Evolutionary conservation across 2,113 vertebrate species (phyloP).

Genomic region (Protomyctophum bolini): DNA sequence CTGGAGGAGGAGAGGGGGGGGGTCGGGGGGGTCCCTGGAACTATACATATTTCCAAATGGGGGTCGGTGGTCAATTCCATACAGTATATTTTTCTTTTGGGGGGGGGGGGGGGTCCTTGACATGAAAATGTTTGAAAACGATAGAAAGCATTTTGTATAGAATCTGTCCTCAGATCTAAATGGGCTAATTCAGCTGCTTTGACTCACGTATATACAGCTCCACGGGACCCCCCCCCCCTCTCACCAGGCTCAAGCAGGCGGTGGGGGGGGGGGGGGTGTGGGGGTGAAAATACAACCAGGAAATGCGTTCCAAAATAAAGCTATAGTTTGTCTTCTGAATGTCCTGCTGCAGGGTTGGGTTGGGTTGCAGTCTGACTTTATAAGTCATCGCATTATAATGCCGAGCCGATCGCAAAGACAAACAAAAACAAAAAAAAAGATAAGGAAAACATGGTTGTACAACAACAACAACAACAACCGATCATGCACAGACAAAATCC

Average conservation of each 20-base stretch:
- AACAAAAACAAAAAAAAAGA: neutral
- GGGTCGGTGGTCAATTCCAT: too few species aligned
- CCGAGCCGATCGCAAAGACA: slow-evolving; percentile 31
- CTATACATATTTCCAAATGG: too few species aligned
- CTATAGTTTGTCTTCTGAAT: slow-evolving; percentile 56
- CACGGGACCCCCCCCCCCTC: neutral
- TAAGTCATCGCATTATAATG: slow-evolving; percentile 29
- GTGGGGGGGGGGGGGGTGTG: slow-evolving; percentile 37
- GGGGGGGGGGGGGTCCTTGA: too few species aligned
- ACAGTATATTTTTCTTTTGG: too few species aligned
- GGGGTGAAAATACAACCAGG: slow-evolving; percentile 29
- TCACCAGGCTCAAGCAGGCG: slow-evolving; percentile 7
- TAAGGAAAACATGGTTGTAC: neutral
- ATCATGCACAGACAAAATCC: too few species aligned
- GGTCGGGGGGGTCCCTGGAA: too few species aligned
- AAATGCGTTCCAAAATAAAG: slow-evolving; percentile 53
- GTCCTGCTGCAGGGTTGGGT: slow-evolving; percentile 36
- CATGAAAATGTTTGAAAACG: too few species aligned
- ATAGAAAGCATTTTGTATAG: too few species aligned
- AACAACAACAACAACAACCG: too few species aligned
- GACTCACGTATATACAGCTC: slow-evolving; percentile 30
- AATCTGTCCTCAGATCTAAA: too few species aligned
- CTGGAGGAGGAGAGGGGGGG: too few species aligned
- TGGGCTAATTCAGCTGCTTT: slow-evolving; percentile 55
- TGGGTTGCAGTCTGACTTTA: neutral